Base-by-base conservation (phyloP, 2,888 invertebrate species). In the Zygaena filipendulae region DNA sequence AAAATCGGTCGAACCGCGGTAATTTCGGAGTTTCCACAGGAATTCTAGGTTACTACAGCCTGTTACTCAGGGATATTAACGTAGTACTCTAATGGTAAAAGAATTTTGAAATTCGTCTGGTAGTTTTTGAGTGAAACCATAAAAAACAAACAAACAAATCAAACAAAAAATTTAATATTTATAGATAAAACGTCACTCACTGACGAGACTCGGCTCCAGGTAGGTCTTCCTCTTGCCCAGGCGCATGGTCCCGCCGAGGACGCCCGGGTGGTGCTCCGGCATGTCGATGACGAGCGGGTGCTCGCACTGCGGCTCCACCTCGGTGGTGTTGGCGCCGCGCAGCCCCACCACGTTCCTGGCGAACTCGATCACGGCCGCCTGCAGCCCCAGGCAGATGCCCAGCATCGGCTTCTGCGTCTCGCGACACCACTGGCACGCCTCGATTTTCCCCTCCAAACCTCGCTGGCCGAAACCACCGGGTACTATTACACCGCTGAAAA, bases 401-500 rank as follows among this genome's bases (percentile, higher is more conserved):
- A 99, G 81, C 68, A 91, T 92, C 0, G 99, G 99, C 55, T 90
- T 92, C 25, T 89, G 86, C 26, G 91, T 95, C 49, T 86, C 87
- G 20, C 99, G 83, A 35, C 97, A 97, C 94, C 95, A 98, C 48
- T 90, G 84, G 43, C 92, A 92, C 0, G 98, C 97, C 35, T 87
- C 86, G 25, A 99, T 93, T 77, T 95, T 99, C 0, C 99, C 99
- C 61, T 97, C 96, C 53, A 95, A 88, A 3, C 99, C 99, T 30
- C 98, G 85, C 42, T 88, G 87, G 1, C 99, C 99, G 63, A 99
- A 99, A 7, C 99, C 99, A 32, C 99, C 99, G 3, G 99, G 98
- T 1, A 99, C 95, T 42, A 99, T 84, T 0, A 98, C 87, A 14
- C 97, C 97, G 59, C 93, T 94, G 45, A 22, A 71, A 69, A 31